Percentiles rank a stretch among this genome's conserved stretches.
phyloP scores from a whole-genome alignment of 2,797 vertebrate species.

The Sebastes kiyomatsui region DNA sequence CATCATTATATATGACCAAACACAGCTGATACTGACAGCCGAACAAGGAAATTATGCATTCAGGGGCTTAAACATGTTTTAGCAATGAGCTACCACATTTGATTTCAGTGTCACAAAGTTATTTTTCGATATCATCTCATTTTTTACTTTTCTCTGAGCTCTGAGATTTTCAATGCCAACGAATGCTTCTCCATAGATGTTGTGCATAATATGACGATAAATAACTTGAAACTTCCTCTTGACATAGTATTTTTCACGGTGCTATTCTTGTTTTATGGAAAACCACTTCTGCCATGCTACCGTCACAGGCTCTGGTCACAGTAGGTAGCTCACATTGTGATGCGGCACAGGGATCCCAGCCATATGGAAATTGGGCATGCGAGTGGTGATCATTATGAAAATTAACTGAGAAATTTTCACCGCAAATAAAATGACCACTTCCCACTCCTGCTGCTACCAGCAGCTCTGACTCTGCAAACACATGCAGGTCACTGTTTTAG shows the following conservation, averaged over 20 bases:
- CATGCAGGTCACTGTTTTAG: background rate
- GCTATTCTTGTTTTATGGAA: background rate
- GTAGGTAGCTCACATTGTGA: background rate
- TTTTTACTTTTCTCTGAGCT: background rate
- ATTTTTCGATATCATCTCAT: background rate
- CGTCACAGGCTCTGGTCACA: background rate
- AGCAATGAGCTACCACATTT: background rate
- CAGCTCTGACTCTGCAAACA: background rate
- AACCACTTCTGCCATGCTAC: background rate
- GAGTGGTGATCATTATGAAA: constrained; percentile 34
- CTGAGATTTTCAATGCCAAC: background rate
- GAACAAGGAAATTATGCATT: background rate
- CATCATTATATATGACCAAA: constrained; percentile 8
- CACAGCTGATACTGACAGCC: background rate
- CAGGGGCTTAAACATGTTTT: background rate
- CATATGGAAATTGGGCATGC: constrained; percentile 13
- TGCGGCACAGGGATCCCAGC: background rate
- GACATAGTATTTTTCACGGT: background rate
- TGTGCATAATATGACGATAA: background rate
- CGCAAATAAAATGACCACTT: constrained; percentile 3
- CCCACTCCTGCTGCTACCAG: background rate
- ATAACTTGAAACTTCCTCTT: background rate
- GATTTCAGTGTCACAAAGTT: background rate
- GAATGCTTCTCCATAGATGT: background rate
- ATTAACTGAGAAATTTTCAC: constrained; percentile 10